Conservation (phyloP, 2,797 vertebrate genomes). For the Chloroceryle amazona region DNA sequence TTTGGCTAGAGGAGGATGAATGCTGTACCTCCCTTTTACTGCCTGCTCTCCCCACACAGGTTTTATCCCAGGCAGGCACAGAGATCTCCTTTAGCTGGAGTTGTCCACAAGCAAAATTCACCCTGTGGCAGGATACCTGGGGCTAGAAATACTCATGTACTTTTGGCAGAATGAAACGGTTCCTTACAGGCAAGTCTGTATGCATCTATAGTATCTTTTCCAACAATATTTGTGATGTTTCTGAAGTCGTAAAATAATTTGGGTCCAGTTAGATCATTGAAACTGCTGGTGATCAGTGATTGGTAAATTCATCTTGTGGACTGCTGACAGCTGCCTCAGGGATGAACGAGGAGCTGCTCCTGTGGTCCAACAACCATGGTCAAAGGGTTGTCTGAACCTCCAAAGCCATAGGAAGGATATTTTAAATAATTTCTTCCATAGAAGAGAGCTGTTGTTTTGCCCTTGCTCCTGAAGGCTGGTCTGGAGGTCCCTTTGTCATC, state of each 20-base stretch:
- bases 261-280: neutral
- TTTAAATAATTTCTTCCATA: neutral
- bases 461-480: neutral
- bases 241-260: neutral
- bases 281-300: neutral
- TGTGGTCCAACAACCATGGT: rapidly evolving
- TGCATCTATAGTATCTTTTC: neutral
- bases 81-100: neutral
- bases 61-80: neutral
- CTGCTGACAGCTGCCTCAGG: neutral
- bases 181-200: neutral
- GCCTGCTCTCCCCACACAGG: rapidly evolving
- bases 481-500: neutral
- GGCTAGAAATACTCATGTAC: neutral
- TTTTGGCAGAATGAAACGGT: neutral
- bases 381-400: neutral
- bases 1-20: neutral
- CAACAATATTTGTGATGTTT: neutral
- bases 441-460: neutral
- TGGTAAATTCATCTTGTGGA: neutral
- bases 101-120: neutral
- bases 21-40: neutral
- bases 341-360: neutral
- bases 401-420: neutral
- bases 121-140: neutral